These are phyloP conservation scores for Etheostoma perlongum DNA, from an alignment of 2,797 vertebrate genomes.

Conservation along the genomic window DNA sequence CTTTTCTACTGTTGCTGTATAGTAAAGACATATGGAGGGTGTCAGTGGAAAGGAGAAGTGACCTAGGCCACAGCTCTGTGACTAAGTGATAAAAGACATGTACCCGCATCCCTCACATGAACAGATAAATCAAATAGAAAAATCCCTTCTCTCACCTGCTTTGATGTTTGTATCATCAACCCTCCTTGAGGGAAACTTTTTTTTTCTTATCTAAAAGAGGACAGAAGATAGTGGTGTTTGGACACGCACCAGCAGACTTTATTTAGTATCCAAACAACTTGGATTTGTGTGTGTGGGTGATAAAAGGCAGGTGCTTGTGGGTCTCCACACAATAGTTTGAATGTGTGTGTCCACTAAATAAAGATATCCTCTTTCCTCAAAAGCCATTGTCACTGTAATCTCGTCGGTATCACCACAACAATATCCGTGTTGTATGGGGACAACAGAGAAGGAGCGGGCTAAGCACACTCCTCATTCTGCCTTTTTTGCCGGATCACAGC, in stretches of 20 bases:
- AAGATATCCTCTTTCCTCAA: conserved; percentile 61
- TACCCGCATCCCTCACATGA: conserved; percentile 18
- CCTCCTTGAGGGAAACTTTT: conserved; percentile 14
- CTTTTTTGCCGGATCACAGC: conserved; percentile 68
- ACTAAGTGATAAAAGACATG: conserved; percentile 47
- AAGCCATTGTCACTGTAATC: conserved; percentile 62
- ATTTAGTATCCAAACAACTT: conserved; percentile 77
- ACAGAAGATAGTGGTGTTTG: conserved; percentile 35
- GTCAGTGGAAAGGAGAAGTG: conserved; percentile 65
- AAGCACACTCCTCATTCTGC: conserved; percentile 64
- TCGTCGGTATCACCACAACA: conserved; percentile 76
- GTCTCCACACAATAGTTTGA: conserved; percentile 31
- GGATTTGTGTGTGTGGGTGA: conserved; percentile 64
- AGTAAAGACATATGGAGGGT: not conserved
- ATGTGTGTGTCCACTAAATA: conserved; percentile 24
- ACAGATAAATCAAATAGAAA: conserved; percentile 33
- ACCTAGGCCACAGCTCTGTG: conserved; percentile 41
- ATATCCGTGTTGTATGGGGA: conserved; percentile 80
- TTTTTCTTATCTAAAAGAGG: conserved; percentile 46
- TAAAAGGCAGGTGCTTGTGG: conserved; percentile 69
- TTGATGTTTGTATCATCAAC: conserved; percentile 54
- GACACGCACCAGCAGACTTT: conserved; percentile 57
- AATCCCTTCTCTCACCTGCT: conserved; percentile 17
- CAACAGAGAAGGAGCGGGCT: conserved; percentile 80
- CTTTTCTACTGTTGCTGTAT: conserved; percentile 15